Evolutionary conservation across 1,140 invertebrate genomes (phyloP).

Genomic region (Camponotus vicinus): DNA sequence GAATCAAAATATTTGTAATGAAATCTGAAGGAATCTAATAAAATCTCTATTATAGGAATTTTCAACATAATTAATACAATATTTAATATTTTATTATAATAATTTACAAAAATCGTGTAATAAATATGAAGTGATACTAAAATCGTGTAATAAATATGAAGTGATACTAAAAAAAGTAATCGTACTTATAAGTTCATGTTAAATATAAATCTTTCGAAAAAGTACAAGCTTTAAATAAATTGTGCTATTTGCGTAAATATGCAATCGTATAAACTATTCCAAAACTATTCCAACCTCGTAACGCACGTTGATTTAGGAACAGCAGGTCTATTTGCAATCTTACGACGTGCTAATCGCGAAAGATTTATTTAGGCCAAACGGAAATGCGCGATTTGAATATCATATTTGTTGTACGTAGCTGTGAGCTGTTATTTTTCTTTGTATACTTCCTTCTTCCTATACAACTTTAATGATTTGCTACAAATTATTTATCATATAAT

Average conservation of each 20-base stretch:
- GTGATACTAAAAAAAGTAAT: not conserved
- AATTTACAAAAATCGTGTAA: not conserved
- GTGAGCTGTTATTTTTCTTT: not conserved
- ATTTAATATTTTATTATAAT: no score
- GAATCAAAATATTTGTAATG: not conserved
- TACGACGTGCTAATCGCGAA: constrained; percentile 42
- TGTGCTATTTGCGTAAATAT: not conserved
- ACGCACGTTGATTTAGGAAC: not conserved
- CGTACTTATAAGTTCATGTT: not conserved
- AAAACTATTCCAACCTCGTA: not conserved
- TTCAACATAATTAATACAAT: not conserved
- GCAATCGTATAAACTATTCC: no score
- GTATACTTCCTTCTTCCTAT: not conserved
- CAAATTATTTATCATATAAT: not conserved
- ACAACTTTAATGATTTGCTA: not conserved
- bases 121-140: not conserved
- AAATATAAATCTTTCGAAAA: not conserved
- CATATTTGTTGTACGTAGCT: not conserved
- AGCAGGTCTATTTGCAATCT: constrained; percentile 62
- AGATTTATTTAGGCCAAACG: constrained; percentile 65
- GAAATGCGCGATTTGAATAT: constrained; percentile 62
- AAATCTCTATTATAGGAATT: not conserved
- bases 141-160: not conserved
- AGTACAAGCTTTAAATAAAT: not conserved
- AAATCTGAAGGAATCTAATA: not conserved